phyloP scores from a whole-genome alignment of 1,140 invertebrate genomes.

The Belonocnema kinseyi region DNA sequence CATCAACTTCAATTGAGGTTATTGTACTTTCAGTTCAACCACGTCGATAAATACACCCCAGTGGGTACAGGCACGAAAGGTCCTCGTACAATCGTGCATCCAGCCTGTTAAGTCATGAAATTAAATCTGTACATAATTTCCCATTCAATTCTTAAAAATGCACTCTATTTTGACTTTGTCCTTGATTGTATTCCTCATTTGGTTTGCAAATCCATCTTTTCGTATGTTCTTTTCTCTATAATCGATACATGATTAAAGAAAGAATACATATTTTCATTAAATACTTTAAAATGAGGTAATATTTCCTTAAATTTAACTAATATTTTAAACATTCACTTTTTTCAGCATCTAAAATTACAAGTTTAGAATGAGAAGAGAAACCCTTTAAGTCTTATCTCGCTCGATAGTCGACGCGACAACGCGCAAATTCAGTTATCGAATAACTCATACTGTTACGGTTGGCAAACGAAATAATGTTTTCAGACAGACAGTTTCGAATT shows the following conservation, averaged over 20 bases:
- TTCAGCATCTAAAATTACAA: no score
- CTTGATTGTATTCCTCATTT: no score
- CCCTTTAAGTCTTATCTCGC: not conserved
- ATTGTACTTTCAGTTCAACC: constrained; percentile 26
- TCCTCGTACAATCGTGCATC: constrained; percentile 10
- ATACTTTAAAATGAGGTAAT: no score
- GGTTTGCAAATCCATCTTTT: no score
- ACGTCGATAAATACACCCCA: constrained; percentile 15
- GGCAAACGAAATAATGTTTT: no score
- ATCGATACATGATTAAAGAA: no score
- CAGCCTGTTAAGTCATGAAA: constrained; percentile 8
- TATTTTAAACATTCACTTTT: no score
- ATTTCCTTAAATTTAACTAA: no score
- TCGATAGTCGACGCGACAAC: not conserved
- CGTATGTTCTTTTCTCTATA: no score
- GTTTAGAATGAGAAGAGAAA: not conserved
- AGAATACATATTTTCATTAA: no score
- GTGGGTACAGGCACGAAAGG: constrained; percentile 17
- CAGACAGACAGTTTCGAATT: no score
- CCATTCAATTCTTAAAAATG: not conserved
- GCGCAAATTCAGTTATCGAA: not conserved
- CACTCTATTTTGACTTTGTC: not conserved
- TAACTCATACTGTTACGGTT: no score
- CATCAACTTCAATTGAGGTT: constrained; percentile 25
- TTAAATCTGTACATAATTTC: not conserved